Evolutionary conservation across 2,113 vertebrate genomes (phyloP), one percentile per base, ranked within the genome.

Genomic region (Colaptes auratus): DNA sequence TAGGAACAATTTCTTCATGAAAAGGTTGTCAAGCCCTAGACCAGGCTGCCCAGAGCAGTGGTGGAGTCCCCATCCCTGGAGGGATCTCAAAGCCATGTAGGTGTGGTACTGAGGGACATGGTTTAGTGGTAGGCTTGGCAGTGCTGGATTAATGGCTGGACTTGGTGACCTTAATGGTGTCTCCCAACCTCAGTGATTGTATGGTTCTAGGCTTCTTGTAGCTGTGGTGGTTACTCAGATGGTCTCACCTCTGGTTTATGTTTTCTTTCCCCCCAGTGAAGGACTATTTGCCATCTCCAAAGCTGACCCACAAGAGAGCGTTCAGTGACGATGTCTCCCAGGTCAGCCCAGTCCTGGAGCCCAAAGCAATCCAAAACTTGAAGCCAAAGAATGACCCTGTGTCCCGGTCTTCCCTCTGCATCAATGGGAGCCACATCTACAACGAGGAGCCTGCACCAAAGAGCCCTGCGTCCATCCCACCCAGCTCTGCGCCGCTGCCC

Each of bases 401-500:
- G 84, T 98, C 99, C 63, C 97, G 98, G 60, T 98, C 98, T 7
- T 98, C 98, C 0, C 97, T 98, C n/a, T 99, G 98, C 53, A 97
- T 99, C 95, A 99, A 99, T 0, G 99, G 99, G 88, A 99, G 98
- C 98, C 98, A 99, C 36, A 94, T 98, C 23, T 98, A 99, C 97
- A 89, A 93, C 0, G 93, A 97, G 23, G 98, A 98, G 60, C 94
- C 86, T 8, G 88, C 89, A 13, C 97, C 89, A 25, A 86, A 33
- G 95, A 96, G 96, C 55, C 97, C 98, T 3, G 91, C 90, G 82
- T 95, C 97, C 61, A 89, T 95, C 71, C 85, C 98, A 21, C 98
- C 97, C 5, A 97, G 97, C 92, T 96, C 98, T 1, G 92, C 98
- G 1, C 97, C 98, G 0, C 86, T 97, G 6, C 96, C 98, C 2